Evolutionary conservation across 2,113 vertebrate species (phyloP), one percentile per base, ranked within the genome.

Genomic region (Aegotheles bennettii): DNA sequence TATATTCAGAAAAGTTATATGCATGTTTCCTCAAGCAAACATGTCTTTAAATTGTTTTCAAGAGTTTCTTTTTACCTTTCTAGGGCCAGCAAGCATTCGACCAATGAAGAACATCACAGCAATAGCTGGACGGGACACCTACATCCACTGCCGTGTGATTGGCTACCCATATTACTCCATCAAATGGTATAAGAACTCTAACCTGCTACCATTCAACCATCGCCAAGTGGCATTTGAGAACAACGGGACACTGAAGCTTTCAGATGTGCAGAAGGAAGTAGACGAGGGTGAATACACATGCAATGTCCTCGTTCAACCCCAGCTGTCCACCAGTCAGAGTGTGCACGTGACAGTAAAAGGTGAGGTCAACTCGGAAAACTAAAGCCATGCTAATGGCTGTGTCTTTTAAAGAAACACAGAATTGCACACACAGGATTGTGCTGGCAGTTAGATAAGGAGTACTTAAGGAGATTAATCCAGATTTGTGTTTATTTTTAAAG

Each of bases 101-200:
- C 98, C 99, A 36, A 99, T 99, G 99, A 99, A 99, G 98, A 99
- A 99, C 90, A 99, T 99, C 97, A 99, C 99, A 36, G 99, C 99
- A 40, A 99, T 99, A 65, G 99, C 99, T 0, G 99, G 99, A 25
- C 98, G 99, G 87, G 99, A 99, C 91, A 99, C 99, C 7, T 99
- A 99, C 56, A 99, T 99, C 75, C 99, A 99, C 98, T 99, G 99
- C 54, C 99, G 99, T 6, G 99, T 99, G 70, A 99, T 99, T 16
- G 99, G 99, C 88, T 99, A 99, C 75, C 99, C 99, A 0, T 99
- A 99, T 88, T 99, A 99, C 97, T 99, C 99, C 96, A 99, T 99
- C 96, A 99, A 99, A 94, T 99, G 99, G 99, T 99, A 99, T 97
- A 99, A 99, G 98, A 99, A 99, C 96, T 99, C 99, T 2, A 99